Evolutionary conservation across 2,113 vertebrate species (phyloP).

Genomic region (Albula glossodonta): DNA sequence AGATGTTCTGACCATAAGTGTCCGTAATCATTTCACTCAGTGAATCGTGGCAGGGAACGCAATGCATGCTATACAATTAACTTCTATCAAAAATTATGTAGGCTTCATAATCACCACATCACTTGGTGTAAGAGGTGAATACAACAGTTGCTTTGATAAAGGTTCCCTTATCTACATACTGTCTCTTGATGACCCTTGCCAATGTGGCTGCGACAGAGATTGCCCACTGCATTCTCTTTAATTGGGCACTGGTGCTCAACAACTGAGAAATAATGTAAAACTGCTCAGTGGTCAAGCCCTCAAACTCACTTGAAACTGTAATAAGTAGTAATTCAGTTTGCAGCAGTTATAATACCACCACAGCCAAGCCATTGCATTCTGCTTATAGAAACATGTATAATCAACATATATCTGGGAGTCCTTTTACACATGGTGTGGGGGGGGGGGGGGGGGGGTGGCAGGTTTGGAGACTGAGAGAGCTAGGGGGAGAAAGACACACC

Average conservation of each 20-base stretch:
- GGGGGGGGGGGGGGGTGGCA: too few species aligned
- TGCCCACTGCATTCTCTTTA: background rate
- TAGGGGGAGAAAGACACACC: too few species aligned
- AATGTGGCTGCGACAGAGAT: background rate
- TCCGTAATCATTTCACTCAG: constrained; percentile 43
- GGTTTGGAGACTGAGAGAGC: too few species aligned
- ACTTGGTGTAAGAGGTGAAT: constrained; percentile 42
- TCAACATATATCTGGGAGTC: too few species aligned
- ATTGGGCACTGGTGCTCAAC: background rate
- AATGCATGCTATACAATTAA: constrained; percentile 41
- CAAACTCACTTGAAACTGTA: background rate
- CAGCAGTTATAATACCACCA: too few species aligned
- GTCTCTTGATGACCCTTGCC: background rate
- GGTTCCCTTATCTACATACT: background rate
- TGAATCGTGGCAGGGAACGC: constrained; percentile 25
- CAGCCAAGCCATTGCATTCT: too few species aligned
- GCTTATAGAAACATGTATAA: too few species aligned
- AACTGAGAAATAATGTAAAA: background rate
- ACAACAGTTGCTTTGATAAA: constrained; percentile 23
- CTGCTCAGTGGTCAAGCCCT: background rate
- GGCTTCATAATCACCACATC: constrained; percentile 27
- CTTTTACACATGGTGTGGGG: too few species aligned
- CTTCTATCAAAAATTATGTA: constrained; percentile 41
- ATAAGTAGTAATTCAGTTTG: too few species aligned
- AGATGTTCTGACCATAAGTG: constrained; percentile 53